These are phyloP conservation scores for Antheraea mylitta DNA, from an alignment of 1,140 invertebrate genomes.

Conservation along the genomic window DNA sequence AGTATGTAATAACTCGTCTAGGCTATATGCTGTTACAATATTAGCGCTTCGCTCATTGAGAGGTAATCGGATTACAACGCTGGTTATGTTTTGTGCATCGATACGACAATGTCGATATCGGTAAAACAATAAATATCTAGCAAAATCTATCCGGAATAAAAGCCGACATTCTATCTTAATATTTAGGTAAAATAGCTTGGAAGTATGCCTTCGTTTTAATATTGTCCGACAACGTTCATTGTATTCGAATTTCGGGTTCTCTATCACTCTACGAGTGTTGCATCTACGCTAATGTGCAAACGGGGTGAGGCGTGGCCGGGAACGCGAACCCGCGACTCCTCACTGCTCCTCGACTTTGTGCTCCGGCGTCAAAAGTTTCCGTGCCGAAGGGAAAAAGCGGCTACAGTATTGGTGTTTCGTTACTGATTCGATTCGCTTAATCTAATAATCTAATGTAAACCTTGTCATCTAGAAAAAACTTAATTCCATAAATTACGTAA, in stretches of 20 bases:
- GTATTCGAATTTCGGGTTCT: conserved; percentile 57
- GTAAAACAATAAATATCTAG: conserved; percentile 70
- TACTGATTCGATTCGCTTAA: conserved; percentile 71
- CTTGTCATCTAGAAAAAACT: conserved; percentile 74
- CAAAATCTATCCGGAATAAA: conserved; percentile 78
- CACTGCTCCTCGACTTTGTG: conserved; percentile 43
- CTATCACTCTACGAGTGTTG: conserved; percentile 75
- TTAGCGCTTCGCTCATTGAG: conserved; percentile 47
- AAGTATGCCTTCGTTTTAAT: conserved; percentile 73
- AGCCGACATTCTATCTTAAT: conserved; percentile 73
- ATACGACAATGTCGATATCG: conserved; percentile 65
- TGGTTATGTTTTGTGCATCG: conserved; percentile 73
- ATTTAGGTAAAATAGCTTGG: conserved; percentile 70
- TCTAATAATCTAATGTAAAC: conserved; percentile 75
- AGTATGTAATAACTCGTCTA: conserved; percentile 59
- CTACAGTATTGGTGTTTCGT: conserved; percentile 79
- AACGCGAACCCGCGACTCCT: conserved; percentile 17
- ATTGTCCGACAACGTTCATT: conserved; percentile 74
- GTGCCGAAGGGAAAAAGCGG: conserved; percentile 76
- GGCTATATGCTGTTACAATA: conserved; percentile 34
- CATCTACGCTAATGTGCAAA: conserved; percentile 65
- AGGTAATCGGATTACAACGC: conserved; percentile 64
- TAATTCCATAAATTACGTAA: conserved; percentile 68
- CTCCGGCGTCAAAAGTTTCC: conserved; percentile 69
- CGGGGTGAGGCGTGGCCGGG: conserved; percentile 33